A percentile compares a stretch with the other conserved stretches of the same genome.
phyloP scores from a whole-genome alignment of 2,888 invertebrate genomes.

The Apamea sordens region DNA sequence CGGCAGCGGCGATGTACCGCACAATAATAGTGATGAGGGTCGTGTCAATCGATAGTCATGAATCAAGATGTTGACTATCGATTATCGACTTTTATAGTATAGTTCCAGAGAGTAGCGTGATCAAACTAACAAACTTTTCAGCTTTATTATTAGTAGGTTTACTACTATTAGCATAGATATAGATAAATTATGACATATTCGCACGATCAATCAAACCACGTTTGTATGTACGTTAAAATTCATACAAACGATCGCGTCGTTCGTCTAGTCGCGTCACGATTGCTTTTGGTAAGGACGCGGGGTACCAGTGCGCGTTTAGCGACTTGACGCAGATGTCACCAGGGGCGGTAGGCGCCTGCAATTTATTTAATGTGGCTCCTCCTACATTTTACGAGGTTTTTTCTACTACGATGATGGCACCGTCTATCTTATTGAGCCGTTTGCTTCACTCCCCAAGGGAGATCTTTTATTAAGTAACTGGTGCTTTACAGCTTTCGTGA shows the following conservation, averaged over 20 bases:
- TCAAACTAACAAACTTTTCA: neutral
- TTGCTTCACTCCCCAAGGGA: constrained; percentile 83
- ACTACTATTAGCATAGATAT: no score
- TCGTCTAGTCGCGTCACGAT: neutral
- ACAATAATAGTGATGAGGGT: neutral
- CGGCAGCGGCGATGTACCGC: neutral
- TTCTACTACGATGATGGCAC: constrained; percentile 81
- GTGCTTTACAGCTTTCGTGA: constrained; percentile 78
- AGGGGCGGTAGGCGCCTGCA: constrained; percentile 81
- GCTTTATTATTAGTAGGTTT: neutral
- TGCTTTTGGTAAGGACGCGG: neutral
- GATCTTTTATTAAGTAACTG: constrained; percentile 87
- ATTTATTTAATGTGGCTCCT: constrained; percentile 87
- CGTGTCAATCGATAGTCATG: neutral
- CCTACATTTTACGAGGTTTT: constrained; percentile 86
- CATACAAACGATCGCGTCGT: neutral
- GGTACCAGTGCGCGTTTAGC: constrained; percentile 71
- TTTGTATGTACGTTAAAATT: neutral
- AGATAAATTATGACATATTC: neutral
- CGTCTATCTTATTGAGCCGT: constrained; percentile 87
- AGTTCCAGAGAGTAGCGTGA: neutral
- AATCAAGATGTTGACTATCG: neutral
- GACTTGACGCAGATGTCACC: constrained; percentile 80
- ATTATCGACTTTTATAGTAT: neutral
- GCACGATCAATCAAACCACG: neutral